Evolutionary conservation across 2,888 invertebrate genomes (phyloP), one percentile per base, ranked within the genome.

Genomic region (Cryptocheilus praepositus): DNA sequence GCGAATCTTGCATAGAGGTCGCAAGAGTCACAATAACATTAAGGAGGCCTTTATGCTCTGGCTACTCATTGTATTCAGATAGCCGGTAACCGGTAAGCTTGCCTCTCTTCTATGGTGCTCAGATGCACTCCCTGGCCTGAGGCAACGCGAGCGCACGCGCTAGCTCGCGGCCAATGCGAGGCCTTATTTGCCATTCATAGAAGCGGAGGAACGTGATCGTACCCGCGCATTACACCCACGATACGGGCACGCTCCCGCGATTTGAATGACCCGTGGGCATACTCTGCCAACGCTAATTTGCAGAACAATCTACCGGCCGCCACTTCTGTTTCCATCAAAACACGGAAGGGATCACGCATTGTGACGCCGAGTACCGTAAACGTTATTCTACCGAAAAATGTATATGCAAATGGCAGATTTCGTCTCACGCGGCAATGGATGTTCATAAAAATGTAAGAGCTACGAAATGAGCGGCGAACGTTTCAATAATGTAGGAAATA

Each of bases 61-160:
- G 61, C 72, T 70, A 76, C 73, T 83, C 84, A 87, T 87, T 87
- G 87, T 87, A 87, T 87, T 87, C 85, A 84, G 82, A 87, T 86
- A 7, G 70, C 58, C 67, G 64, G 36, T 36, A 36, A 36, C 69
- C 64, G 70, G 66, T 69, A 68, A 43, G 44, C 61, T 22, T 18
- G 18, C 1, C 11, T 11, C 11, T 36, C 36, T 51, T 18, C 15
- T 51, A 8, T 59, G 63, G 64, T 67, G 57, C 55, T 61, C 56
- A 66, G 67, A 68, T 59, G 18, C 61, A 43, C 52, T 62, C 54
- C 55, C 64, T 53, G 64, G 21, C n/a, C 25, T 52, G 54, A 25
- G 55, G 3, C 22, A 49, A 11, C 7, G 36, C 11, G 11, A 11
- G 36, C 19, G 19, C 56, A 57, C 62, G 64, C 60, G 22, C 56